Conservation (phyloP, 2,888 invertebrate species). For the Andrena fulva region DNA sequence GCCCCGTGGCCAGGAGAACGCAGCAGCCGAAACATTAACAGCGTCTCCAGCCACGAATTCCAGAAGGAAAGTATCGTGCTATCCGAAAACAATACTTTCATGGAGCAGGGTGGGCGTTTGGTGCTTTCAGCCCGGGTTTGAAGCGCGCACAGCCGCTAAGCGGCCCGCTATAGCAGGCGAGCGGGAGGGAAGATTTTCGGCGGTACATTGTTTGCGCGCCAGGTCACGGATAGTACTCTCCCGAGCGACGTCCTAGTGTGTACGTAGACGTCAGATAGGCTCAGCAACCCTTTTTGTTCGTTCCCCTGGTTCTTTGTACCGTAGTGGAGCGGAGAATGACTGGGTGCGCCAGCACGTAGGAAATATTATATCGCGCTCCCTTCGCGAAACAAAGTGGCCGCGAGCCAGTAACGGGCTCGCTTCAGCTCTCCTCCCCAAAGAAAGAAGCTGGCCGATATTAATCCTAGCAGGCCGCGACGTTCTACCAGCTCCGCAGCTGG, state of each 20-base stretch:
- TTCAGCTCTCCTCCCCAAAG: slow-evolving; percentile 3
- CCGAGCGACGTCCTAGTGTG: slow-evolving; percentile 44
- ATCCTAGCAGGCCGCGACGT: slow-evolving; percentile 16
- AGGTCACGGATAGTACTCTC: slow-evolving; percentile 47
- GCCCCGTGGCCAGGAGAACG: not conserved
- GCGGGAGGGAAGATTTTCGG: slow-evolving; percentile 62
- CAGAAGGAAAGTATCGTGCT: not conserved
- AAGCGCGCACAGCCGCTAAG: slow-evolving; percentile 32
- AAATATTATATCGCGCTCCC: slow-evolving; percentile 64
- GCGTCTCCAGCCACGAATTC: not conserved
- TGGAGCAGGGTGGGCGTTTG: slow-evolving; percentile 1
- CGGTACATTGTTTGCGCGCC: slow-evolving; percentile 62
- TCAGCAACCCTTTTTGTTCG: slow-evolving; percentile 40
- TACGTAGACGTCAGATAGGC: slow-evolving; percentile 55
- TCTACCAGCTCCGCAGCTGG: slow-evolving; percentile 12
- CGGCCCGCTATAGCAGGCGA: not conserved
- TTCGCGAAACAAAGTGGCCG: slow-evolving; percentile 58
- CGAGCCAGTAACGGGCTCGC: slow-evolving; percentile 60
- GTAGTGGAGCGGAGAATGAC: slow-evolving; percentile 58
- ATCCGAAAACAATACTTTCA: slow-evolving; percentile 48
- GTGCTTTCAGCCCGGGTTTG: slow-evolving; percentile 30
- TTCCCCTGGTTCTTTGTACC: slow-evolving; percentile 23
- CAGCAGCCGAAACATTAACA: not conserved
- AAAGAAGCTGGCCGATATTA: slow-evolving; percentile 62
- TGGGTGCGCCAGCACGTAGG: slow-evolving; percentile 48